Evolutionary conservation across 2,797 vertebrate species (phyloP), one percentile per base, ranked within the genome.

Genomic region (Brotula barbata): DNA sequence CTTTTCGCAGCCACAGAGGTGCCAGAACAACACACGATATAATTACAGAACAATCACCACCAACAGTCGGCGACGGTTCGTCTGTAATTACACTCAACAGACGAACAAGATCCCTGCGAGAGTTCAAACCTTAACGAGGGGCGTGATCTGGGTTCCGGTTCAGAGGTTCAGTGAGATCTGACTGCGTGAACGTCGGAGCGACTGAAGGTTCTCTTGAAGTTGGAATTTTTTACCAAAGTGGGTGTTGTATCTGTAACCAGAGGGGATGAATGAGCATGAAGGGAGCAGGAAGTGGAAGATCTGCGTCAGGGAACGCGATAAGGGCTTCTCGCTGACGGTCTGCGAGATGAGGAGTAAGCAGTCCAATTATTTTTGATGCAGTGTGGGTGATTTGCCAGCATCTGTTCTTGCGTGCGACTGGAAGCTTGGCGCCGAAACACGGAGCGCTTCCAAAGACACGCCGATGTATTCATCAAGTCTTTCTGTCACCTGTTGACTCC

Each of bases 161-260:
- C n/a, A n/a, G n/a, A n/a, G n/a, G n/a, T n/a, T n/a, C n/a, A n/a
- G n/a, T n/a, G n/a, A n/a, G n/a, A n/a, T 62, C 39, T 4, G 25
- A 28, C 17, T 19, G 41, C 3, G 16, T 19, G 3, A 23, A 64
- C 12, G 45, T 59, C 57, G 52, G n/a, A 47, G 47, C 9, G 37
- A 61, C 60, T 42, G 11, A 58, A 69, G 62, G 61, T 60, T 73
- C 77, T 68, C 36, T 58, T 72, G 66, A 28, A 28, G 4, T 28
- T 28, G 25, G 25, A 64, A 74, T 65, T 73, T 63, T 60, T 14
- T 56, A 13, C 33, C 41, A 65, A 60, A 56, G 8, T 15, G 14
- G 28, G 52, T 61, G 34, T 64, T 61, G 23, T 45, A 52, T 71
- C 45, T 56, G 42, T 67, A 68, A 55, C 68, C 9, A 3, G 67